phyloP scores from a whole-genome alignment of 2,797 vertebrate genomes.

The Lacerta viridis region DNA sequence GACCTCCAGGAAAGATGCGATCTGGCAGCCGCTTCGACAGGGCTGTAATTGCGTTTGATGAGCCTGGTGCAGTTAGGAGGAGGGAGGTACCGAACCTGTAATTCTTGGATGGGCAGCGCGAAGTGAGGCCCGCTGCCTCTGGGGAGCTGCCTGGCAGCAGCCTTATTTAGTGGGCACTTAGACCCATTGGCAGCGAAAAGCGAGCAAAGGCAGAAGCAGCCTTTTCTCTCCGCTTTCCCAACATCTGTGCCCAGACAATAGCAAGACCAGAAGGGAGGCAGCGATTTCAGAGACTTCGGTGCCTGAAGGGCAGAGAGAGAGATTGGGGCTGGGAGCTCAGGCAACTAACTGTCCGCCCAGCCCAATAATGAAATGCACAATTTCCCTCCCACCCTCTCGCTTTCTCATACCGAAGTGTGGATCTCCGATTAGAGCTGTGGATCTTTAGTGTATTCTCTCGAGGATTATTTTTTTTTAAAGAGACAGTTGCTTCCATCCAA shows the following conservation, averaged over 20 bases:
- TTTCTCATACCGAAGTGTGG: not conserved
- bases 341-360: not conserved
- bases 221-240: not conserved
- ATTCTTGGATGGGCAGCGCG: not conserved
- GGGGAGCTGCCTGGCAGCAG: slow-evolving; percentile 3
- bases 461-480: too few relatives aligned
- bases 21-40: not conserved
- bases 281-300: not conserved
- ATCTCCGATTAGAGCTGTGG: not conserved
- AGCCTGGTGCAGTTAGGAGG: not conserved
- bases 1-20: not conserved
- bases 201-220: not conserved
- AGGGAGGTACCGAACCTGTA: not conserved
- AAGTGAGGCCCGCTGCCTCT: not conserved
- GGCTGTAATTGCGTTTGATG: accelerated
- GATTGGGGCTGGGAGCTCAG: not conserved
- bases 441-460: too few relatives aligned
- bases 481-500: too few relatives aligned
- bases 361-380: not conserved
- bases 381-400: too few relatives aligned
- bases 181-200: slow-evolving; percentile 9
- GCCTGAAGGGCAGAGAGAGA: slow-evolving; percentile 46
- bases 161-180: not conserved
- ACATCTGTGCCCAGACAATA: slow-evolving; percentile 6
- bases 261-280: slow-evolving; percentile 16